Conservation (phyloP, 1,140 invertebrate genomes). For the Diabrotica undecimpunctata region DNA sequence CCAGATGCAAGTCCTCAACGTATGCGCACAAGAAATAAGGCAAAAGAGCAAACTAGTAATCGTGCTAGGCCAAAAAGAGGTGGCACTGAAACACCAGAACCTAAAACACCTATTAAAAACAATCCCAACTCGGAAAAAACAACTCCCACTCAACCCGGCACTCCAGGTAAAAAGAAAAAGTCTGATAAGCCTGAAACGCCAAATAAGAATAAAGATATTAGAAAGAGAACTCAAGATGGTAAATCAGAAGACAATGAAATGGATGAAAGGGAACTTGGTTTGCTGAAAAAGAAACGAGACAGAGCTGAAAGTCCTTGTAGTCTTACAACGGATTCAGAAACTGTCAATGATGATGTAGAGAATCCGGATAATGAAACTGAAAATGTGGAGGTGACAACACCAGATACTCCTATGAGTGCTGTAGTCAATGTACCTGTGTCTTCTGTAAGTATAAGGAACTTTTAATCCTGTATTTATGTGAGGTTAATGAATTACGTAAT, state of each 20-base stretch:
- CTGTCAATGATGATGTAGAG: conserved; percentile 73
- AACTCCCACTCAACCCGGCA: conserved; percentile 26
- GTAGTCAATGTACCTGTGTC: background rate
- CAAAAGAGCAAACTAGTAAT: conserved; percentile 67
- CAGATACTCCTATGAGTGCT: background rate
- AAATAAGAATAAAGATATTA: conserved; percentile 64
- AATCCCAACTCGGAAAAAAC: conserved; percentile 49
- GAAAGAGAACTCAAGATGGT: conserved; percentile 64
- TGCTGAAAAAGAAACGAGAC: conserved; percentile 70
- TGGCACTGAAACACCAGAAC: conserved; percentile 69
- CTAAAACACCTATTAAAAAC: conserved; percentile 54
- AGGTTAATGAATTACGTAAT: no score
- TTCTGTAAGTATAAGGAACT: background rate
- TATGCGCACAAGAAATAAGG: conserved; percentile 84
- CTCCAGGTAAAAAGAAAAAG: conserved; percentile 47
- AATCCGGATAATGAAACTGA: conserved; percentile 58
- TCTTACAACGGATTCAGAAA: conserved; percentile 75
- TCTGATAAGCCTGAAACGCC: conserved; percentile 49
- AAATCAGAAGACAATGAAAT: conserved; percentile 50
- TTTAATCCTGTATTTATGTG: background rate
- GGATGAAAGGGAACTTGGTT: conserved; percentile 61
- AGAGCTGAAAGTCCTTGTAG: conserved; percentile 71
- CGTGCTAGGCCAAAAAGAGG: conserved; percentile 53
- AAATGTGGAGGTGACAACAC: conserved; percentile 47
- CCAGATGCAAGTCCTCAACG: conserved; percentile 78